These are phyloP conservation scores for Teleiodes luculella DNA, from an alignment of 2,888 invertebrate genomes.

Conservation along the genomic window DNA sequence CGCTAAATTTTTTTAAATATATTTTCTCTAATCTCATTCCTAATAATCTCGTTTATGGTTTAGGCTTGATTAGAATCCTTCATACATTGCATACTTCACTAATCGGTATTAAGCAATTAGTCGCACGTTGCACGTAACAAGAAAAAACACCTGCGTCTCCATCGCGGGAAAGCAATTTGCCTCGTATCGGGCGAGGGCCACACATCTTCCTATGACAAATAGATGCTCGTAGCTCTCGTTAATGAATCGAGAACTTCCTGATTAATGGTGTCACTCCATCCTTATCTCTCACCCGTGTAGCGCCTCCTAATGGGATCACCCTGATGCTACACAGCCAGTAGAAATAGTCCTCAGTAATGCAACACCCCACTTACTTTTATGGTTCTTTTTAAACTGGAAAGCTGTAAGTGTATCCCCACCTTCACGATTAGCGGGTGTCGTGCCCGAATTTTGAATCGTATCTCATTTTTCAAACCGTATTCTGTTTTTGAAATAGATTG, in stretches of 20 bases:
- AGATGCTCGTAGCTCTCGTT: conserved; percentile 48
- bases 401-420: conserved; percentile 32
- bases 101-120: too few species aligned
- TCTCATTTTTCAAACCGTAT: conserved; percentile 38
- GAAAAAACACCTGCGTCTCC: conserved; percentile 16
- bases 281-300: conserved; percentile 57
- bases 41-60: too few species aligned
- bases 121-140: too few species aligned
- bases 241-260: conserved; percentile 69
- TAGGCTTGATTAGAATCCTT: too few species aligned
- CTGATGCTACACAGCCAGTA: conserved; percentile 38
- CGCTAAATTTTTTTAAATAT: too few species aligned
- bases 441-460: conserved; percentile 40
- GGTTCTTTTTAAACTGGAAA: conserved; percentile 33
- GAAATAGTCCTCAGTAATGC: conserved; percentile 29
- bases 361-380: conserved; percentile 25
- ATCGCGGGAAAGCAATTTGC: conserved; percentile 31
- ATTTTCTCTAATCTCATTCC: too few species aligned
- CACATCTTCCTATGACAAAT: conserved; percentile 67
- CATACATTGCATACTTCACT: too few species aligned
- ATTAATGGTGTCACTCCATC: conserved; percentile 66
- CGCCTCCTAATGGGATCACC: conserved; percentile 68
- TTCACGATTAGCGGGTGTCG: conserved; percentile 39
- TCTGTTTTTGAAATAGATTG: conserved; percentile 25
- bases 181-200: conserved; percentile 36